A percentile compares a stretch with the other conserved stretches of the same genome.
Evolutionary conservation across 2,888 invertebrate genomes (phyloP).

Genomic region (Brenthis daphne): DNA sequence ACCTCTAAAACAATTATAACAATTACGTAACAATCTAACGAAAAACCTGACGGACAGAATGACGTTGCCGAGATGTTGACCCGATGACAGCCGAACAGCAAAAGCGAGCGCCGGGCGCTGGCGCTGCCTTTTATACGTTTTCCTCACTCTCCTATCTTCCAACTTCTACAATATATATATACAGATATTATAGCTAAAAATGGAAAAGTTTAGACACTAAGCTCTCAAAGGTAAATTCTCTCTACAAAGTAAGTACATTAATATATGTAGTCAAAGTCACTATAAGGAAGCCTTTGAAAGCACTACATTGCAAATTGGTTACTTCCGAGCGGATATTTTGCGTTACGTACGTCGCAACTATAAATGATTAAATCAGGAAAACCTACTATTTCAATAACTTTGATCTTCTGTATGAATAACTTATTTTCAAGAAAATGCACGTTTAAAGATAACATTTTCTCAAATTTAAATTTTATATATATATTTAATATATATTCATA

Average conservation of each 20-base stretch:
- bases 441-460: background rate
- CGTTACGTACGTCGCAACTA: background rate
- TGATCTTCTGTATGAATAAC: background rate
- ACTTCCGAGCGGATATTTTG: slow-evolving; percentile 20
- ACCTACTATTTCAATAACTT: background rate
- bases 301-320: slow-evolving; percentile 9
- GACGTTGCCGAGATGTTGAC: too few relatives aligned
- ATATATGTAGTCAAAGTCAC: background rate
- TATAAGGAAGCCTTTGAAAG: slow-evolving; percentile 12
- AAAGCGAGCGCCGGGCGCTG: too few relatives aligned
- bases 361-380: slow-evolving; percentile 14
- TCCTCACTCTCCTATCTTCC: too few relatives aligned
- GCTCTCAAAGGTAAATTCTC: background rate
- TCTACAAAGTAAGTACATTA: slow-evolving; percentile 1
- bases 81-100: too few relatives aligned
- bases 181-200: too few relatives aligned
- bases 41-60: too few relatives aligned
- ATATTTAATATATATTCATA: background rate
- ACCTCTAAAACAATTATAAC: too few relatives aligned
- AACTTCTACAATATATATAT: too few relatives aligned
- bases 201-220: too few relatives aligned
- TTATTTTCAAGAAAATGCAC: background rate
- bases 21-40: too few relatives aligned
- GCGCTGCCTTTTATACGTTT: too few relatives aligned
- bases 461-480: background rate